Evolutionary conservation across 1,140 invertebrate genomes (phyloP), one percentile per base, ranked within the genome.

Genomic region (Eupristina koningsbergeri): DNA sequence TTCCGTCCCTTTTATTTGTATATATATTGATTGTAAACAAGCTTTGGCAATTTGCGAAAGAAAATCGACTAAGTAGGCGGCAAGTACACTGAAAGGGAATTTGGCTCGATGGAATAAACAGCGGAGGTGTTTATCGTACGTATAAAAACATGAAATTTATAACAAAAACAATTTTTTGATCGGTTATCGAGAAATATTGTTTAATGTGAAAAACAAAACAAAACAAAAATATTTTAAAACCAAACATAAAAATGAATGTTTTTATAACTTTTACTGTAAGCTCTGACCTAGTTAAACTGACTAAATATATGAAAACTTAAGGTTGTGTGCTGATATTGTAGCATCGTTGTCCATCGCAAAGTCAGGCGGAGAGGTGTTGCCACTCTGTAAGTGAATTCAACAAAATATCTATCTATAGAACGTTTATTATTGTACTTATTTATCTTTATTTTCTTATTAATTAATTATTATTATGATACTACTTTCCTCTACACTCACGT

Each of bases 341-440:
- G 91, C 91, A 89, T 91, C 90, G 88, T 91, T 92, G 88, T 81
- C 85, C 91, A 90, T 90, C 92, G 89, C 91, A 91, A 90, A 91
- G 88, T 91, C 91, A 91, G 91, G 91, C 90, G 89, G 89, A 90
- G 89, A 92, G 90, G 89, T 89, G 89, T 92, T 91, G 87, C 91
- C 90, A 90, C 89, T 92, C 91, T 92, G 92, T 92, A 92, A 92
- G 92, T 92, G 86, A 92, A 90, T 89, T 86, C 87, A 91, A 91
- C 88, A 89, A 90, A 91, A 89, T 91, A 91, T 91, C 88, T 91
- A 90, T 90, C 88, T 90, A 89, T 89, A 89, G 88, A 88, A 88
- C 85, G 87, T 89, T 88, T 76, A 84, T 85, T 71, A 81, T 78
- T 85, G 84, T 85, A 78, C 41, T 78, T 85, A 76, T 73, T 73